phyloP scores from a whole-genome alignment of 2,113 vertebrate genomes.

The Psettodes erumei region DNA sequence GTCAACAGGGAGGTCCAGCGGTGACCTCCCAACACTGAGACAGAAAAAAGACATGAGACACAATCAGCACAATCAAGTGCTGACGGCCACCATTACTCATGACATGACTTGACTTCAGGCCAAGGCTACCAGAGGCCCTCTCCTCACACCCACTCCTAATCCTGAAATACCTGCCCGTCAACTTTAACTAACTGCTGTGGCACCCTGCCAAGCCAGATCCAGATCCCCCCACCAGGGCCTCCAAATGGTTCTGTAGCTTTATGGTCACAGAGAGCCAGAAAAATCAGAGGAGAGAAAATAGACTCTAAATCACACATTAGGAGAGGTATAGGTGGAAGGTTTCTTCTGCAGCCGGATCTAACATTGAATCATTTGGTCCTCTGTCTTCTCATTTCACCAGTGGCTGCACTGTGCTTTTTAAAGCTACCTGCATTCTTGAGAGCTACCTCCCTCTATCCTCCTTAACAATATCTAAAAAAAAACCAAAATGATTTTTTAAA shows the following conservation, averaged over 20 bases:
- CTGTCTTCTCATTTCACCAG: conserved; percentile 58
- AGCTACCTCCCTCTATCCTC: conserved; percentile 39
- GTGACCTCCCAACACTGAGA: not conserved
- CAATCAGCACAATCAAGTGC: conserved; percentile 25
- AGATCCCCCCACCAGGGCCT: conserved; percentile 12
- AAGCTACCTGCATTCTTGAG: conserved; percentile 45
- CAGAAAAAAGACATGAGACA: not conserved
- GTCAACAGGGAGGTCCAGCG: not conserved
- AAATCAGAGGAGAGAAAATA: conserved; percentile 67
- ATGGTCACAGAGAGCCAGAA: conserved; percentile 49
- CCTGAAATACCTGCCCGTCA: conserved; percentile 70
- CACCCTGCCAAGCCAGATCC: conserved; percentile 46
- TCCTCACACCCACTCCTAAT: conserved; percentile 53
- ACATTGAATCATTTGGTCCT: conserved; percentile 59
- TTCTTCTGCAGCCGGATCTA: conserved; percentile 61
- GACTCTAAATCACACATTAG: conserved; percentile 68
- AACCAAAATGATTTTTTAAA: too few species aligned
- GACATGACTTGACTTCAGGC: conserved; percentile 36
- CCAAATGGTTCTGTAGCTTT: conserved; percentile 52
- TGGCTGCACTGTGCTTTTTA: conserved; percentile 45
- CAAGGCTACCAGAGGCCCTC: conserved; percentile 22
- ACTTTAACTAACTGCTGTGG: conserved; percentile 64
- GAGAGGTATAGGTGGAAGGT: conserved; percentile 68
- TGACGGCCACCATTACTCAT: conserved; percentile 33
- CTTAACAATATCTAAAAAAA: conserved; percentile 21